Conservation (phyloP, 2,113 vertebrate genomes). For the Forbesichthys papilliferus region DNA sequence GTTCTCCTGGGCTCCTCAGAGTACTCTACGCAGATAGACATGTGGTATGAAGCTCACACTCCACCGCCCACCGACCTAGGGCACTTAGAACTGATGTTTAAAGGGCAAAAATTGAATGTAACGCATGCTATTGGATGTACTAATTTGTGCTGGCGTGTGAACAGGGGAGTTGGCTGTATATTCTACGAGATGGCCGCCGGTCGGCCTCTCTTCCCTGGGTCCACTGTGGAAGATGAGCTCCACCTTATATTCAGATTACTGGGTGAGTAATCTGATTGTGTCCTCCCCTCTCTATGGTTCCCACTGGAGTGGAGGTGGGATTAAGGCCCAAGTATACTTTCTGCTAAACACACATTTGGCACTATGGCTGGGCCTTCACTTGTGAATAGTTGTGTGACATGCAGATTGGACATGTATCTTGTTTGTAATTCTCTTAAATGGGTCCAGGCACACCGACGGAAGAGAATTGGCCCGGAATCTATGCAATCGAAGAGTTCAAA, state of each 20-base stretch:
- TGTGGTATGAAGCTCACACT: constrained; percentile 82
- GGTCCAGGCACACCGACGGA: constrained; percentile 90
- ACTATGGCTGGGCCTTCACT: too few relatives aligned
- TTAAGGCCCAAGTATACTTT: too few relatives aligned
- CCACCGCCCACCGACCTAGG: neutral
- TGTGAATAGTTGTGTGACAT: neutral
- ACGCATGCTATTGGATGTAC: neutral
- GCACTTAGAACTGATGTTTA: too few relatives aligned
- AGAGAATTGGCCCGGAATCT: constrained; percentile 95
- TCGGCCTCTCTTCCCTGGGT: constrained; percentile 96
- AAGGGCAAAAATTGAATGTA: too few relatives aligned
- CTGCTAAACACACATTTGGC: too few relatives aligned
- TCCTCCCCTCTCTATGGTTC: neutral
- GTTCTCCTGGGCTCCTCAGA: constrained; percentile 95
- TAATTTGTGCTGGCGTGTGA: constrained; percentile 1
- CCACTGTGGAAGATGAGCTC: constrained; percentile 96
- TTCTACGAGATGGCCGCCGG: constrained; percentile 99
- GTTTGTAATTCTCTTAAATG: neutral
- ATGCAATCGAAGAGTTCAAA: constrained; percentile 94
- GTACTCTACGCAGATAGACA: constrained; percentile 97
- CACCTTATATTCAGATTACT: constrained; percentile 97
- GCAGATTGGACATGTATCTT: neutral
- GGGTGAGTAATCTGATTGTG: constrained; percentile 75
- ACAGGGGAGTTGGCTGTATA: constrained; percentile 96
- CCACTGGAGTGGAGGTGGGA: neutral